A percentile compares a stretch with the other conserved stretches of the same genome.
phyloP scores from a whole-genome alignment of 2,113 vertebrate species.

The Planiliza haematocheilus region DNA sequence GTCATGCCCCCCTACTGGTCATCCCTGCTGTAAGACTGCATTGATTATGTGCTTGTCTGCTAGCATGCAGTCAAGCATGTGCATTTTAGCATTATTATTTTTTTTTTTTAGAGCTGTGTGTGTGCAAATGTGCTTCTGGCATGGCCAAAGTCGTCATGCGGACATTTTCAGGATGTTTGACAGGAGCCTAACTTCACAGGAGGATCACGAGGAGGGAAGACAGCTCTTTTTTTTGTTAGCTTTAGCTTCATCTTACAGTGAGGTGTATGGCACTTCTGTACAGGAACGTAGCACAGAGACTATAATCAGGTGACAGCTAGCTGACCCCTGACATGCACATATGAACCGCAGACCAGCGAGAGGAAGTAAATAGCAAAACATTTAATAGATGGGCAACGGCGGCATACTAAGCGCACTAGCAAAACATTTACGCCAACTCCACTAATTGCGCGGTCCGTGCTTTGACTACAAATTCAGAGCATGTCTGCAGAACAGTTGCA shows the following conservation, averaged over 20 bases:
- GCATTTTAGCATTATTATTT: constrained; percentile 42
- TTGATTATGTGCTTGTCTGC: constrained; percentile 79
- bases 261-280: neutral
- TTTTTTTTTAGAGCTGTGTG: constrained; percentile 20
- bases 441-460: constrained; percentile 39
- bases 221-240: constrained; percentile 4
- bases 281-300: neutral
- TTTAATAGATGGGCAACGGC: constrained; percentile 5
- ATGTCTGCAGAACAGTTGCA: constrained; percentile 36
- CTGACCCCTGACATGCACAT: constrained; percentile 9
- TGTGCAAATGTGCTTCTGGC: constrained; percentile 1
- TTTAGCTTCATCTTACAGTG: neutral
- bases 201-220: neutral
- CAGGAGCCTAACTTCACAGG: neutral
- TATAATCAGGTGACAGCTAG: constrained; percentile 1
- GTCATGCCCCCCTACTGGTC: constrained; percentile 75
- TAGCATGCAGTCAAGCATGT: constrained; percentile 66
- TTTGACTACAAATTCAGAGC: constrained; percentile 50
- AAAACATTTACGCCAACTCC: neutral
- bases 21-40: constrained; percentile 75
- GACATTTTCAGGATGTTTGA: constrained; percentile 29
- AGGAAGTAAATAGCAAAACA: constrained; percentile 3
- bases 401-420: neutral
- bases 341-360: neutral
- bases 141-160: constrained; percentile 36